Evolutionary conservation across 1,140 invertebrate species (phyloP), one percentile per base, ranked within the genome.

Genomic region (Procambarus virginalis): DNA sequence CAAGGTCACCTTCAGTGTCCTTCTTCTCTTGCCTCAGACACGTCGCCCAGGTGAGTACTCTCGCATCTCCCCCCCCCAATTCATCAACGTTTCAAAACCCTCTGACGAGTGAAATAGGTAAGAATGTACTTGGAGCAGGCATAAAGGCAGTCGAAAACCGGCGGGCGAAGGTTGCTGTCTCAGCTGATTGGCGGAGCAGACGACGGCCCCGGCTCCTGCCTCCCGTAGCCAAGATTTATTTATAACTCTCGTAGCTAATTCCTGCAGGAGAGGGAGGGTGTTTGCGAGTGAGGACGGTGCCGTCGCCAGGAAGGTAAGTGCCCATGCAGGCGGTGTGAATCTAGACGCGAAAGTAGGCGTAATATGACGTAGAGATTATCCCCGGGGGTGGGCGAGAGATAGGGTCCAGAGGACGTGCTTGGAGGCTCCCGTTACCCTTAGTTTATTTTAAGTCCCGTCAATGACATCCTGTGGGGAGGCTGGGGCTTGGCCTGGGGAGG

Each of bases 151-250:
- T 9, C 51, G 51, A 55, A 9, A 55, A 2, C 60, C 4, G n/a
- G 46, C 34, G 22, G 68, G 17, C 48, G 17, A n/a, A 8, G n/a
- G 46, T 22, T 2, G 48, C 34, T 45, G 10, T 2, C 68, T 48
- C 81, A 83, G 81, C 81, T 83, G 81, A 83, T 83, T 83, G 81
- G 77, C 20, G 46, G 81, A 83, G 81, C 81, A 68, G 81, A 83
- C 81, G 81, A 83, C 60, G 80, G 8, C 17, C 10, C 12, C 51
- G 20, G 22, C 8, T 34, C 34, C 34, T 34, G 81, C 45, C 22
- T 6, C 20, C 10, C 14, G 2, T 60, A 48, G 82, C 60, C 82
- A 84, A 84, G n/a, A 84, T 48, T 73, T 34, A 84, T 46, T 73
- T 3, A 49, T 49, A 70, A 46, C 68, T 73, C 34, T 83, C 58